Conservation (phyloP, 2,888 invertebrate genomes). For the Hymenopus coronatus region DNA sequence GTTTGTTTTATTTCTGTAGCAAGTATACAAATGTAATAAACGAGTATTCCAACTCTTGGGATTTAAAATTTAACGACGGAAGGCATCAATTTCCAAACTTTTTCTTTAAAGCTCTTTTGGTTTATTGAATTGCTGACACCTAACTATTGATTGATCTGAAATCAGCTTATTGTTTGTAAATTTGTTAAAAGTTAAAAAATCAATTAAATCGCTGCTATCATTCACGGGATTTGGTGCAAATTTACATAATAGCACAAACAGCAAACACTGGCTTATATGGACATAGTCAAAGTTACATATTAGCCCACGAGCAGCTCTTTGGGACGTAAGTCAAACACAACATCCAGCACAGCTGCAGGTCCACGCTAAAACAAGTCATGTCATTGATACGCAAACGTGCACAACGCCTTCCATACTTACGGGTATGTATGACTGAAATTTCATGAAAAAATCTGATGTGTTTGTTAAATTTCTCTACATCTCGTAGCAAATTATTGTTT, state of each 20-base stretch:
- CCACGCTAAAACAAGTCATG: not conserved
- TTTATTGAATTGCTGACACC: not conserved
- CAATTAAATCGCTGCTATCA: not conserved
- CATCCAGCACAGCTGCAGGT: not conserved
- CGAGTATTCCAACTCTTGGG: no score
- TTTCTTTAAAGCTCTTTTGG: no score
- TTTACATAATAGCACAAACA: conserved; percentile 7
- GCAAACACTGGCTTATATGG: conserved; percentile 1
- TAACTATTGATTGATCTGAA: not conserved
- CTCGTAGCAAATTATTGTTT: no score
- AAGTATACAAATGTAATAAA: no score
- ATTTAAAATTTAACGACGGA: no score
- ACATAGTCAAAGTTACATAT: conserved; percentile 6
- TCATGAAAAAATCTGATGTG: no score
- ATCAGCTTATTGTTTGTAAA: not conserved
- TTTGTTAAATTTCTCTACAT: no score
- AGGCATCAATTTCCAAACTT: no score
- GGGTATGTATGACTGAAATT: no score
- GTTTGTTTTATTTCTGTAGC: no score
- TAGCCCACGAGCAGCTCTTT: conserved; percentile 1
- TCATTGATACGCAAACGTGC: not conserved
- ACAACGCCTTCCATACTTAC: no score
- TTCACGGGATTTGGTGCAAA: not conserved
- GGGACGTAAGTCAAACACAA: not conserved
- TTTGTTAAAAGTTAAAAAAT: not conserved